Evolutionary conservation across 2,888 invertebrate genomes (phyloP).

Genomic region (Microctonus hyperodae): DNA sequence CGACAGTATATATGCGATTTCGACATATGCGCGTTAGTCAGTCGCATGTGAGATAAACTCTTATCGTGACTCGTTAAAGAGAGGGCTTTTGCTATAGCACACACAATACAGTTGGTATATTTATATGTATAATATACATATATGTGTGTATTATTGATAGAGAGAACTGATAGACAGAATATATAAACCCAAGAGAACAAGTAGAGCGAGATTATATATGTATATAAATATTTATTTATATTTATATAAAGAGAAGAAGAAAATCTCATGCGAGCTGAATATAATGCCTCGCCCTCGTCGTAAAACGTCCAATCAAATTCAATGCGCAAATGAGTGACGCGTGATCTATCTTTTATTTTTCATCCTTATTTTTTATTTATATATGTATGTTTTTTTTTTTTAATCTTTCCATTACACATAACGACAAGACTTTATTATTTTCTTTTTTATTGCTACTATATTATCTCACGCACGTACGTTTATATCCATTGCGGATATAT

Average conservation of each 20-base stretch:
- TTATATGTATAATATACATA: too few relatives aligned
- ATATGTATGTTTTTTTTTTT: slow-evolving; percentile 3
- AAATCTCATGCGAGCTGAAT: neutral
- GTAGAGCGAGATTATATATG: neutral
- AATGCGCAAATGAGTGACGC: slow-evolving; percentile 19
- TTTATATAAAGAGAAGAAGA: neutral
- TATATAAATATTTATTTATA: neutral
- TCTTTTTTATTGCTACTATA: too few relatives aligned
- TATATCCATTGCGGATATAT: neutral
- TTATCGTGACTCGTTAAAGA: slow-evolving; percentile 40
- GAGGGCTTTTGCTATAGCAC: slow-evolving; percentile 15
- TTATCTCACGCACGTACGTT: neutral
- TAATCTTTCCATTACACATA: neutral
- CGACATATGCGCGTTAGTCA: slow-evolving; percentile 31
- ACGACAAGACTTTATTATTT: neutral
- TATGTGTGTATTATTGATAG: too few relatives aligned
- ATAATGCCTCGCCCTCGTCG: slow-evolving; percentile 6
- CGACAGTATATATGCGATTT: slow-evolving; percentile 22
- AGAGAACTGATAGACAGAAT: neutral
- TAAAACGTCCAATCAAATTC: slow-evolving; percentile 13
- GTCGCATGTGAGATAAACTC: slow-evolving; percentile 35
- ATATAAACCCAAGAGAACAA: neutral
- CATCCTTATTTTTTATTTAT: neutral
- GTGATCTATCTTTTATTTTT: neutral
- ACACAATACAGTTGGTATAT: too few relatives aligned